Percentiles rank a stretch among this genome's conserved stretches.
Conservation (phyloP, 1,140 invertebrate genomes). For the Anastrepha obliqua region DNA sequence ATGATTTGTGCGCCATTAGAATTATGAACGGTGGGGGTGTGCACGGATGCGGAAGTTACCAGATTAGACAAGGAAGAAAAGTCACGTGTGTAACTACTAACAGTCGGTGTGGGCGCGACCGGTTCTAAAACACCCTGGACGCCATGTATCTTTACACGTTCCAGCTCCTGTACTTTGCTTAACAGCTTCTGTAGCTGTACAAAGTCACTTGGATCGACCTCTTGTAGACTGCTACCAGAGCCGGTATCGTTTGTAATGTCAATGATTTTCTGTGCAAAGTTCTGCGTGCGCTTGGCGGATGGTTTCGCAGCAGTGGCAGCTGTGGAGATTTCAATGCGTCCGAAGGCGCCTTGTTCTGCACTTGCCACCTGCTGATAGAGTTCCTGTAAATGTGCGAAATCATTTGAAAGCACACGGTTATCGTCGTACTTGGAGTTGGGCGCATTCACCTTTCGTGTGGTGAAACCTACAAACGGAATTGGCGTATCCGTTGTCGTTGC, state of each 20-base stretch:
- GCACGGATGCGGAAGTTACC: slow-evolving; percentile 66
- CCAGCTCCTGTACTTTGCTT: slow-evolving; percentile 71
- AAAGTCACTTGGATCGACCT: slow-evolving; percentile 70
- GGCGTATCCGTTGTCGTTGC: slow-evolving; percentile 54
- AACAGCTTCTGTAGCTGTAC: slow-evolving; percentile 71
- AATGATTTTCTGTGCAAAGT: slow-evolving; percentile 59
- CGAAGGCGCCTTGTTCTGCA: slow-evolving; percentile 31
- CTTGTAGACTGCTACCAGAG: slow-evolving; percentile 58
- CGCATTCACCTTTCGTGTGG: slow-evolving; percentile 65
- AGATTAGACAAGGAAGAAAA: slow-evolving; percentile 55
- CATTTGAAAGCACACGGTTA: slow-evolving; percentile 63
- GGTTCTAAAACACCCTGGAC: slow-evolving; percentile 2
- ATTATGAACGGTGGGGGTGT: slow-evolving; percentile 66
- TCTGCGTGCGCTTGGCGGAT: slow-evolving; percentile 24
- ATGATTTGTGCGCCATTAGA: slow-evolving; percentile 66
- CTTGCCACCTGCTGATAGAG: slow-evolving; percentile 58
- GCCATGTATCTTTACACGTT: slow-evolving; percentile 68
- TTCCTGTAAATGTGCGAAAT: slow-evolving; percentile 67
- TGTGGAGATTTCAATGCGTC: slow-evolving; percentile 67
- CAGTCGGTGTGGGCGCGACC: slow-evolving; percentile 53
- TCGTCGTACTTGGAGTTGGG: not conserved
- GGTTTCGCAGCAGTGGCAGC: slow-evolving; percentile 64
- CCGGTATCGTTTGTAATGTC: slow-evolving; percentile 66
- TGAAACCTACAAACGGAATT: slow-evolving; percentile 64
- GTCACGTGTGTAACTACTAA: not conserved